phyloP scores from a whole-genome alignment of 2,888 invertebrate species.

The Xestia rhomboidea region DNA sequence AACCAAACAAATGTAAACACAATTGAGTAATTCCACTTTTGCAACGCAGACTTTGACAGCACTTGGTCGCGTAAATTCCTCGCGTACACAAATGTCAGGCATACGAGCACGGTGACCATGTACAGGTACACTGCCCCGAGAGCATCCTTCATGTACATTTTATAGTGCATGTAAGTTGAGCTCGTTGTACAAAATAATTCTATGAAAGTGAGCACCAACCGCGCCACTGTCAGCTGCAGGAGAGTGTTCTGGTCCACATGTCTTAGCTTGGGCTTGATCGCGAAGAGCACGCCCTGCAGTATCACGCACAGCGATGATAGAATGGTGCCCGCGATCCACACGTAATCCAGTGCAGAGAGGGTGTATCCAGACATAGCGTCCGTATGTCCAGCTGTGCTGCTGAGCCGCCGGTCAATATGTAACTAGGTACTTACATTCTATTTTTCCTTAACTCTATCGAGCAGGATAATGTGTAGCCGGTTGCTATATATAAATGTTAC shows the following conservation, averaged over 20 bases:
- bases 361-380: background rate
- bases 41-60: constrained; percentile 71
- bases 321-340: constrained; percentile 76
- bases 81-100: constrained; percentile 81
- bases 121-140: constrained; percentile 56
- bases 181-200: background rate
- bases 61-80: constrained; percentile 81
- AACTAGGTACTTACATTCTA: background rate
- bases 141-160: constrained; percentile 63
- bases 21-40: constrained; percentile 54
- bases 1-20: constrained; percentile 72
- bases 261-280: constrained; percentile 70
- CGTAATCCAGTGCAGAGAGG: background rate
- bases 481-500: background rate
- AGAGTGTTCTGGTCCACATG: constrained; percentile 79
- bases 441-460: background rate
- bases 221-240: constrained; percentile 75
- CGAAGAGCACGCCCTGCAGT: constrained; percentile 70
- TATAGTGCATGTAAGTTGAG: background rate
- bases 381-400: background rate
- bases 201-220: constrained; percentile 71
- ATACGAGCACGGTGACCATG: constrained; percentile 74
- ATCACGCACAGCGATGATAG: constrained; percentile 71
- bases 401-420: background rate
- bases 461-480: background rate